Base-by-base conservation (phyloP, 2,113 vertebrate species). In the Myodes glareolus region DNA sequence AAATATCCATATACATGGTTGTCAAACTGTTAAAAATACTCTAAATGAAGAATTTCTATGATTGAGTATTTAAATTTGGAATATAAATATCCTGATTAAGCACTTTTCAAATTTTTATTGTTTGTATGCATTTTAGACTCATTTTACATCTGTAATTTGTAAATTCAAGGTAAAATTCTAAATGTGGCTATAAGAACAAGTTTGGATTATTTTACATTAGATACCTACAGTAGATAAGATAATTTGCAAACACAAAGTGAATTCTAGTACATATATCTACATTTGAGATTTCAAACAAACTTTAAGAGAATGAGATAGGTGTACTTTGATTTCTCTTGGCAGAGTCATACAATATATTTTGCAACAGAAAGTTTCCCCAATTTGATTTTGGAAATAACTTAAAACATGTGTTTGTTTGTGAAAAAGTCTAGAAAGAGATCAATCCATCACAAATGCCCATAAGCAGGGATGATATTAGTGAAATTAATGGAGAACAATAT, bases 131-230 rank as follows among this genome's bases (percentile, higher is more conserved):
- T 45, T 77, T 75, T 39, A 76, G 50, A 90, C 39, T 50, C 1
- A 8, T 33, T 95, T 97, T 65, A 88, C 52, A 58, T 8, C 73
- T 78, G 0, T 92, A 25, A 93, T 58, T 72, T 97, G 50, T 11
- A 86, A n/a, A 19, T 94, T 45, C 63, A 84, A 55, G 76, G 50
- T 39, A 55, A 96, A 92, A 94, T 95, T 27, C 0, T 5, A 94
- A 27, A 3, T 88, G 2, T 67, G 47, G 4, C 93, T 93, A 84
- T 42, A 29, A 63, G 13, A 84, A 82, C 2, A 13, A 39, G 16
- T 36, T 84, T 14, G 33, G 13, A 63, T 63, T 63, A 16, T 42
- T 67, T 29, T 85, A 45, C 39, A 45, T 42, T 31, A n/a, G n/a
- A n/a, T n/a, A n/a, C n/a, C n/a, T n/a, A n/a, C 19, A 70, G 50